Percentiles rank a stretch among this genome's conserved stretches.
Evolutionary conservation across 2,797 vertebrate species (phyloP).

Genomic region (Artibeus lituratus): DNA sequence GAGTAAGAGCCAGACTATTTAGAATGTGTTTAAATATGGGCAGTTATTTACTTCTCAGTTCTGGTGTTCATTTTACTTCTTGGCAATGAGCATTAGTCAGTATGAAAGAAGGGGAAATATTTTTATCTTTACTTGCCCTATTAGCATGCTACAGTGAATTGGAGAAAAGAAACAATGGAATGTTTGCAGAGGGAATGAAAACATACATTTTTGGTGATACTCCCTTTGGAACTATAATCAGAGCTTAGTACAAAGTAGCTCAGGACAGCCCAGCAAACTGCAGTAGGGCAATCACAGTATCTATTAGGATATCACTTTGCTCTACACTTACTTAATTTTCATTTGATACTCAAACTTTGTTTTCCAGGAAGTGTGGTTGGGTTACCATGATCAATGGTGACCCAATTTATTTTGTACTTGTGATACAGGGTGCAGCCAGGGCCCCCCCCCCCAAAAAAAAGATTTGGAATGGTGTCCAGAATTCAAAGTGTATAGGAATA

Average conservation of each 20-base stretch:
- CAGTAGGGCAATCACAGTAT: slow-evolving; percentile 21
- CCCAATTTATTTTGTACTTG: slow-evolving; percentile 28
- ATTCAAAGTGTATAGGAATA: too few species aligned
- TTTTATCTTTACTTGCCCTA: slow-evolving; percentile 7
- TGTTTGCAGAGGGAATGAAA: slow-evolving; percentile 58
- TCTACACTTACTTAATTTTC: slow-evolving; percentile 31
- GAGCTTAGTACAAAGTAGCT: slow-evolving; percentile 33
- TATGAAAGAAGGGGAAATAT: not conserved
- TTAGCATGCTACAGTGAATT: not conserved
- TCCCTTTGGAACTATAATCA: slow-evolving; percentile 58
- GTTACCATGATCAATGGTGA: slow-evolving; percentile 47
- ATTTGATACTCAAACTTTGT: not conserved
- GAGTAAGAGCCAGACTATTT: not conserved
- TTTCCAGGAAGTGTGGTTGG: slow-evolving; percentile 54
- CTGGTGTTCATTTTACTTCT: not conserved
- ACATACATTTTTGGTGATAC: slow-evolving; percentile 45
- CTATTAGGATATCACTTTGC: slow-evolving; percentile 59
- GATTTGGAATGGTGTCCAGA: too few species aligned
- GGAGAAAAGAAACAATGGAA: not conserved
- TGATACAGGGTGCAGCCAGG: too few species aligned
- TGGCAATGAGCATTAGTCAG: not conserved
- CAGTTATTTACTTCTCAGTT: not conserved
- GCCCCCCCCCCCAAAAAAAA: too few species aligned
- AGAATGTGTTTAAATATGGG: not conserved
- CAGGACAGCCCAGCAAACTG: not conserved